These are phyloP conservation scores for Cyclophora albipunctata DNA, from an alignment of 2,888 invertebrate genomes.

Conservation along the genomic window DNA sequence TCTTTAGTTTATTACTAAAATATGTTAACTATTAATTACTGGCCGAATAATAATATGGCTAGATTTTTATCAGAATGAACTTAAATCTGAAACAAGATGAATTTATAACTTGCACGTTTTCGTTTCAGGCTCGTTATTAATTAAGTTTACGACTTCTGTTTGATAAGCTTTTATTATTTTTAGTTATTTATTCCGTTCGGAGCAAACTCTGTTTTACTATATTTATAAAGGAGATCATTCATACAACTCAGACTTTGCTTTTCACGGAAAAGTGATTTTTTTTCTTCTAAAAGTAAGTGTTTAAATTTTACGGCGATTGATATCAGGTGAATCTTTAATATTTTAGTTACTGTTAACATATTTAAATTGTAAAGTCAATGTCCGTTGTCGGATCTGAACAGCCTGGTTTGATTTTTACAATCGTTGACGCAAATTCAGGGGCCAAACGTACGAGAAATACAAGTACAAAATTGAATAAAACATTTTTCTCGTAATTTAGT, in stretches of 20 bases:
- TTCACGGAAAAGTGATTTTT: conserved; percentile 17
- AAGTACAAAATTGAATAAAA: conserved; percentile 61
- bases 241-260: conserved; percentile 20
- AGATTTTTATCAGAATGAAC: conserved; percentile 30
- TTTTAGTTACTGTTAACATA: conserved; percentile 18
- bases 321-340: conserved; percentile 6
- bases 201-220: conserved; percentile 26
- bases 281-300: conserved; percentile 18
- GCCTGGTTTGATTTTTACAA: conserved; percentile 18
- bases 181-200: conserved; percentile 25
- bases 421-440: conserved; percentile 58
- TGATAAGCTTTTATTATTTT: conserved; percentile 40
- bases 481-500: conserved; percentile 58
- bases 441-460: conserved; percentile 63
- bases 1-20: conserved; percentile 16
- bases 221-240: conserved; percentile 9
- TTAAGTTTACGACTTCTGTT: conserved; percentile 47
- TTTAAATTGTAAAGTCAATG: neutral
- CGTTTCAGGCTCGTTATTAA: conserved; percentile 38
- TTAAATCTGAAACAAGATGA: conserved; percentile 42
- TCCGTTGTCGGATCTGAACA: conserved; percentile 1
- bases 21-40: conserved; percentile 3
- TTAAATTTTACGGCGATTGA: conserved; percentile 8
- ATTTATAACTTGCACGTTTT: conserved; percentile 39
- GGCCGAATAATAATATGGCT: conserved; percentile 10